These are phyloP conservation scores for Hemaris fuciformis DNA, from an alignment of 2,888 invertebrate species.

Conservation along the genomic window DNA sequence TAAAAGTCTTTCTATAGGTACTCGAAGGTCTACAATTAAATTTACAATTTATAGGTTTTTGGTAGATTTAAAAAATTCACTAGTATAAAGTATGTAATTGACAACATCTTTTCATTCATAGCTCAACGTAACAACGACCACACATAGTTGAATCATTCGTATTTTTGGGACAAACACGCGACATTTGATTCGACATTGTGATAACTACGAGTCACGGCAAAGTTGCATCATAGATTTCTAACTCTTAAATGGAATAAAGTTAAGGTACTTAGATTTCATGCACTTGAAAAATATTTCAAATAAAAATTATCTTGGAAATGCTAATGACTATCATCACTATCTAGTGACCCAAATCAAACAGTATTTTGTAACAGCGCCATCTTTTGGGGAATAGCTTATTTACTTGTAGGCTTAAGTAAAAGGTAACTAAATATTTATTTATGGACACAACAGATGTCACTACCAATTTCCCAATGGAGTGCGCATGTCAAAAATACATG, in stretches of 20 bases:
- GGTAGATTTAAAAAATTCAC: not conserved
- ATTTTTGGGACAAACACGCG: constrained; percentile 43
- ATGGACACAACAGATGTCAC: constrained; percentile 43
- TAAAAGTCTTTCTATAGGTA: too few relatives aligned
- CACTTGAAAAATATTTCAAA: not conserved
- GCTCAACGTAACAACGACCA: constrained; percentile 24
- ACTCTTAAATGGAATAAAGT: not conserved
- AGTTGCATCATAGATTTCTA: not conserved
- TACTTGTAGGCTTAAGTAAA: not conserved
- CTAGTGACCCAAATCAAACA: too few relatives aligned
- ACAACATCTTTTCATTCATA: constrained; percentile 17
- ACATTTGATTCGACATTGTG: constrained; percentile 28
- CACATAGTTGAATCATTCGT: constrained; percentile 45
- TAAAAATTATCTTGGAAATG: too few relatives aligned
- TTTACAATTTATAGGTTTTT: too few relatives aligned
- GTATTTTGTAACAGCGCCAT: constrained; percentile 27
- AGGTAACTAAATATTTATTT: not conserved
- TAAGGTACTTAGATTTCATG: not conserved
- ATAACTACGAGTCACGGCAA: constrained; percentile 16
- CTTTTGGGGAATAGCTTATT: constrained; percentile 35
- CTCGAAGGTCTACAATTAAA: too few relatives aligned
- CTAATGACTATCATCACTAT: too few relatives aligned
- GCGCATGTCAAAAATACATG: constrained; percentile 79
- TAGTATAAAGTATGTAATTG: not conserved
- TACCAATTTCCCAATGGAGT: constrained; percentile 43